Conservation (phyloP, 2,113 vertebrate genomes). For the Dasypus novemcinctus region DNA sequence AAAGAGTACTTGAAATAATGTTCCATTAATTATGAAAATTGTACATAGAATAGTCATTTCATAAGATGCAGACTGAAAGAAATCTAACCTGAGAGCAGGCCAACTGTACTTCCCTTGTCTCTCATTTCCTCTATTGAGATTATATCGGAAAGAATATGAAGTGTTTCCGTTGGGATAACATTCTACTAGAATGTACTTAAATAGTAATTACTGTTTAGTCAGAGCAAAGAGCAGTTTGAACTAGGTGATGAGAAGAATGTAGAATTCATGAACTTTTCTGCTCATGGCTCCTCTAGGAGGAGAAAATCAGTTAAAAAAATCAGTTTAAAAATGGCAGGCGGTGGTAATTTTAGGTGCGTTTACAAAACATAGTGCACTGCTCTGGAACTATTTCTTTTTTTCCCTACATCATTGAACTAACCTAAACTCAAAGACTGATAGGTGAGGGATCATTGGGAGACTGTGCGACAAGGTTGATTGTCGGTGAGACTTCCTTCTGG, state of each 20-base stretch:
- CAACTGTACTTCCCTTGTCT: background rate
- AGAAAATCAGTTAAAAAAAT: background rate
- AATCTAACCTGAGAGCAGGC: background rate
- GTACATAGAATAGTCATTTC: background rate
- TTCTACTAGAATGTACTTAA: background rate
- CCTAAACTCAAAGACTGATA: background rate
- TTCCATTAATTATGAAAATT: background rate
- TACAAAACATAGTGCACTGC: background rate
- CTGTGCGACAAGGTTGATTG: background rate
- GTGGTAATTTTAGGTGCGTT: conserved; percentile 6
- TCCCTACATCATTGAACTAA: background rate
- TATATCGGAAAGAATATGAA: background rate
- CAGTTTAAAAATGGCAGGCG: background rate
- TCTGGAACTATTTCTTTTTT: background rate
- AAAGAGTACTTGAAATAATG: conserved; percentile 14
- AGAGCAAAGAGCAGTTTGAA: background rate
- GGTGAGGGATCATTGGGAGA: too few relatives aligned
- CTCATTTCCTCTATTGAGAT: background rate
- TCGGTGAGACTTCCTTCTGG: background rate
- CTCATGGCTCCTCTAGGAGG: background rate
- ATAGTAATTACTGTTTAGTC: background rate
- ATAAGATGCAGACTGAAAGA: background rate
- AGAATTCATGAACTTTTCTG: conserved; percentile 25
- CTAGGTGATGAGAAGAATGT: background rate
- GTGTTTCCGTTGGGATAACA: background rate